phyloP scores from a whole-genome alignment of 2,113 vertebrate species.

The Pseudorhombus dupliciocellatus region DNA sequence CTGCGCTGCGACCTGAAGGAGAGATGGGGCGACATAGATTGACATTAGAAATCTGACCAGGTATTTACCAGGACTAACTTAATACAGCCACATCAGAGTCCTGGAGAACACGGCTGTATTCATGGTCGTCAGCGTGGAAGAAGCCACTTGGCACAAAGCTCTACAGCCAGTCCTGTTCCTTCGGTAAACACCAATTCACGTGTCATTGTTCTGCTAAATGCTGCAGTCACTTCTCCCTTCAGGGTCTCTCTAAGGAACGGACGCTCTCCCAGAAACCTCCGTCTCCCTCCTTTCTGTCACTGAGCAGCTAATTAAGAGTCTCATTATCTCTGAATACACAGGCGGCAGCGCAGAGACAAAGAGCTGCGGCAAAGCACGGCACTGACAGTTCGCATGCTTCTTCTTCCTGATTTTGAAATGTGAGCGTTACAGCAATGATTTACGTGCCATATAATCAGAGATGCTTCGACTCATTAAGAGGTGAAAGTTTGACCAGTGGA shows the following conservation, averaged over 20 bases:
- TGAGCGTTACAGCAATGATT: slow-evolving; percentile 45
- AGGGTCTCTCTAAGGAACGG: slow-evolving; percentile 42
- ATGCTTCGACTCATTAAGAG: slow-evolving; percentile 30
- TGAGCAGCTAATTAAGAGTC: slow-evolving; percentile 67
- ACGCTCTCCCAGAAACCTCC: slow-evolving; percentile 59
- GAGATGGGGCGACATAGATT: slow-evolving; percentile 13
- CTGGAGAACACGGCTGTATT: slow-evolving; percentile 35
- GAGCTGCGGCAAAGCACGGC: slow-evolving; percentile 33
- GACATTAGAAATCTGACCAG: not conserved
- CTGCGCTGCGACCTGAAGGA: slow-evolving; percentile 42
- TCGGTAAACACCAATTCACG: slow-evolving; percentile 49
- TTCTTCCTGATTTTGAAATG: slow-evolving; percentile 20
- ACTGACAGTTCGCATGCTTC: slow-evolving; percentile 55
- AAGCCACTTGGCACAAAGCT: slow-evolving; percentile 42
- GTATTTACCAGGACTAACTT: not conserved
- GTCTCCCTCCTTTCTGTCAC: slow-evolving; percentile 62
- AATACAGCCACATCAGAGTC: not conserved
- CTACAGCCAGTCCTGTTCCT: slow-evolving; percentile 37
- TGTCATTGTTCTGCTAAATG: slow-evolving; percentile 62
- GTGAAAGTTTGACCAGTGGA: slow-evolving; percentile 25
- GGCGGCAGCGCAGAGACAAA: slow-evolving; percentile 60
- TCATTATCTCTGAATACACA: slow-evolving; percentile 67
- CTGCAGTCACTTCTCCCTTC: slow-evolving; percentile 50
- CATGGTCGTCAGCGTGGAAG: slow-evolving; percentile 26
- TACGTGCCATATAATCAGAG: slow-evolving; percentile 23